These are phyloP conservation scores for Podilymbus podiceps DNA, from an alignment of 2,113 vertebrate genomes.

Conservation along the genomic window DNA sequence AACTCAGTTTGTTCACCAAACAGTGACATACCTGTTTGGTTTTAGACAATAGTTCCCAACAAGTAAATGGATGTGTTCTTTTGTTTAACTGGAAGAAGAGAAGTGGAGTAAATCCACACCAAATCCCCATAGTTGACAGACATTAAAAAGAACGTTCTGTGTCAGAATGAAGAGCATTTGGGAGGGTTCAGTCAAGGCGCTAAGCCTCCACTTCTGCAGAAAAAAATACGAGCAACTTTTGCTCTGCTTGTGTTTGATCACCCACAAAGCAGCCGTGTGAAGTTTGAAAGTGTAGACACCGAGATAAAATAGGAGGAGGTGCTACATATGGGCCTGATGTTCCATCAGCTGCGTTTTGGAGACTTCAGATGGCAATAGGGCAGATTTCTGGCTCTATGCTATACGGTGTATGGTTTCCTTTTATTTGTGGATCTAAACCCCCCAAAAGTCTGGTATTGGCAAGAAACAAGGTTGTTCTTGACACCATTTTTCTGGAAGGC, in stretches of 20 bases:
- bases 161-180: not conserved
- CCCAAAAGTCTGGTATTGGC: not conserved
- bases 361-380: not conserved
- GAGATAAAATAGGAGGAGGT: not conserved
- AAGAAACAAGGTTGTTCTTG: not conserved
- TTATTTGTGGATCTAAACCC: not conserved
- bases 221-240: not conserved
- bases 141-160: not conserved
- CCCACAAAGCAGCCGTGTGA: not conserved
- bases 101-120: not conserved
- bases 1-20: not conserved
- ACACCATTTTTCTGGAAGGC: not conserved
- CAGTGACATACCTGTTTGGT: not conserved
- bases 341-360: not conserved
- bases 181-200: not conserved
- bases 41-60: not conserved
- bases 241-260: not conserved
- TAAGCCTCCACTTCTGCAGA: not conserved
- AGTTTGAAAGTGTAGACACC: not conserved
- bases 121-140: not conserved
- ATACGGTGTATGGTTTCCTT: not conserved
- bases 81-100: not conserved
- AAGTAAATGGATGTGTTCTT: not conserved
- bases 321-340: not conserved
- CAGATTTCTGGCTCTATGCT: not conserved